A percentile compares a stretch with the other conserved stretches of the same genome.
These are phyloP conservation scores for Drosophila guanche DNA, from an alignment of 1,140 invertebrate species.

Conservation along the genomic window DNA sequence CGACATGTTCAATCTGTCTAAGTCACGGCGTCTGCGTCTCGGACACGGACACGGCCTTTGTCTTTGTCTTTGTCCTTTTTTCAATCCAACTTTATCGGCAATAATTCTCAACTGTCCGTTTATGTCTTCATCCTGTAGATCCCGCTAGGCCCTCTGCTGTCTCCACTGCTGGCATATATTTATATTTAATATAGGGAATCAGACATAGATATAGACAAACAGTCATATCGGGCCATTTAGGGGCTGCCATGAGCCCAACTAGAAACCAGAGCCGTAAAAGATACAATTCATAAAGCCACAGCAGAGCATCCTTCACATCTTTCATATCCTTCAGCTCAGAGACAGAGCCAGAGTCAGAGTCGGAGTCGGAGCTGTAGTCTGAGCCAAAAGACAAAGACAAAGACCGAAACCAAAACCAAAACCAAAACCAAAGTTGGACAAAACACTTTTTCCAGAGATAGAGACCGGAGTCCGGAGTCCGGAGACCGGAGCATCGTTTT, in stretches of 20 bases:
- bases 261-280: conserved; percentile 52
- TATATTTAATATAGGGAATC: conserved; percentile 52
- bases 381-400: conserved; percentile 26
- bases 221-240: conserved; percentile 67
- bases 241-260: conserved; percentile 38
- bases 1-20: conserved; percentile 73
- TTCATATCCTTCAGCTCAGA: conserved; percentile 19
- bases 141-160: not conserved
- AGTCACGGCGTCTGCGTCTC: conserved; percentile 54
- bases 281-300: conserved; percentile 76
- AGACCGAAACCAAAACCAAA: conserved; percentile 13
- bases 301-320: not conserved
- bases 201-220: conserved; percentile 50
- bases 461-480: conserved; percentile 8
- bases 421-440: conserved; percentile 56
- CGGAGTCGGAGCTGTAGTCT: not conserved
- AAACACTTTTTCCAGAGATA: conserved; percentile 56
- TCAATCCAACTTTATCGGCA: conserved; percentile 43
- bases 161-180: conserved; percentile 12
- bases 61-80: conserved; percentile 19
- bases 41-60: not conserved
- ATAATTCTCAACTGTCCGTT: conserved; percentile 76
- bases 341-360: conserved; percentile 17
- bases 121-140: conserved; percentile 55
- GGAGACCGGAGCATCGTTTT: conserved; percentile 48